A percentile compares a stretch with the other conserved stretches of the same genome.
These are phyloP conservation scores for Steatornis caripensis DNA, from an alignment of 2,113 vertebrate genomes.

Conservation along the genomic window DNA sequence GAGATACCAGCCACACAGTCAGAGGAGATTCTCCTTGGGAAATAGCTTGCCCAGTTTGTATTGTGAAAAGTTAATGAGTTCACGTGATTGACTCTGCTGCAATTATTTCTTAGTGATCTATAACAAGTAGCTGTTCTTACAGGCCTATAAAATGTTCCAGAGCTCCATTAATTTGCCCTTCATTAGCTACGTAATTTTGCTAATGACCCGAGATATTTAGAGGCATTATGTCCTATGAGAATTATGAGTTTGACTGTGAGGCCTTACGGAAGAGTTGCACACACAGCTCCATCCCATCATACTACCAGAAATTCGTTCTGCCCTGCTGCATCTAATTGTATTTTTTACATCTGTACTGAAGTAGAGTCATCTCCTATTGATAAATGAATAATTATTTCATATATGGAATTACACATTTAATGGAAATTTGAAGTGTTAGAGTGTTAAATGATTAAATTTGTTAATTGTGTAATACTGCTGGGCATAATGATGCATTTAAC, in stretches of 20 bases:
- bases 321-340: conserved; percentile 33
- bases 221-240: conserved; percentile 46
- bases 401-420: conserved; percentile 42
- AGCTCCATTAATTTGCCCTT: conserved; percentile 70
- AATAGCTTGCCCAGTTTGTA: not conserved
- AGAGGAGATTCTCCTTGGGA: not conserved
- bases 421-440: conserved; percentile 43
- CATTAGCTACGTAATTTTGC: conserved; percentile 71
- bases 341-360: conserved; percentile 42
- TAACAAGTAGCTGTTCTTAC: conserved; percentile 66
- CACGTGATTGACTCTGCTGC: conserved; percentile 19
- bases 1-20: accelerated
- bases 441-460: conserved; percentile 55
- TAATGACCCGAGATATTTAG: conserved; percentile 66
- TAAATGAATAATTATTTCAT: conserved; percentile 58
- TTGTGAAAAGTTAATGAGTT: conserved; percentile 57
- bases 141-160: conserved; percentile 63
- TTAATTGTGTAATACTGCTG: conserved; percentile 40
- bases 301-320: conserved; percentile 27
- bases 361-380: conserved; percentile 29
- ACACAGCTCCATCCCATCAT: not conserved
- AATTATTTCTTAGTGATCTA: conserved; percentile 70
- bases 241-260: conserved; percentile 18
- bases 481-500: conserved; percentile 34
- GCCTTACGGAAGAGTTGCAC: not conserved